phyloP scores from a whole-genome alignment of 2,888 invertebrate species.

The Acleris literana region DNA sequence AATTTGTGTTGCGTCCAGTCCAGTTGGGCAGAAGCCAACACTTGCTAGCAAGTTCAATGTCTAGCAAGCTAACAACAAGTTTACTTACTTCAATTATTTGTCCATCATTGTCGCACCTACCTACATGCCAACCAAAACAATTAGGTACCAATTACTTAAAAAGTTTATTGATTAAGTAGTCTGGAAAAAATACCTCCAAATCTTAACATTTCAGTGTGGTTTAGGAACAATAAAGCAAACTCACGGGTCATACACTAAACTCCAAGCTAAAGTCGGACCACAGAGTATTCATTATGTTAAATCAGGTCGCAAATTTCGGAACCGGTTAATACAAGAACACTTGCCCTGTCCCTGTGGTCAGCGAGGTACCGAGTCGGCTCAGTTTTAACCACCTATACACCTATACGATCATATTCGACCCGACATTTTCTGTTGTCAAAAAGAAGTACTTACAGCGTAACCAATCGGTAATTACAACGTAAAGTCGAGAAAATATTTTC shows the following conservation, averaged over 20 bases:
- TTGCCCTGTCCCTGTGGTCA: constrained; percentile 12
- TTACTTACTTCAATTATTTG: constrained; percentile 8
- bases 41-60: constrained; percentile 34
- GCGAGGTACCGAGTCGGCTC: constrained; percentile 55
- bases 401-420: constrained; percentile 44
- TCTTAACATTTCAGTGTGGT: too few species aligned
- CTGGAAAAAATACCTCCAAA: too few species aligned
- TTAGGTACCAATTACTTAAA: too few species aligned
- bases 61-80: constrained; percentile 12
- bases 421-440: constrained; percentile 67
- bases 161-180: too few species aligned
- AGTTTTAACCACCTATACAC: constrained; percentile 48
- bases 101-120: too few species aligned
- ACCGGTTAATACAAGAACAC: constrained; percentile 24
- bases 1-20: constrained; percentile 27
- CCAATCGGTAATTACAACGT: constrained; percentile 64
- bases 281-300: constrained; percentile 10
- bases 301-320: constrained; percentile 25
- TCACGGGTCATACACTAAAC: too few species aligned
- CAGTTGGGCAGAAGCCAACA: constrained; percentile 31
- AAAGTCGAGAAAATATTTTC: constrained; percentile 43
- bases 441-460: constrained; percentile 44
- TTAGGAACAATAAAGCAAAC: too few species aligned
- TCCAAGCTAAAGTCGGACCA: neutral
- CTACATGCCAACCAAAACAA: too few species aligned